Evolutionary conservation across 2,888 invertebrate species (phyloP), one percentile per base, ranked within the genome.

Genomic region (Bombylius major): DNA sequence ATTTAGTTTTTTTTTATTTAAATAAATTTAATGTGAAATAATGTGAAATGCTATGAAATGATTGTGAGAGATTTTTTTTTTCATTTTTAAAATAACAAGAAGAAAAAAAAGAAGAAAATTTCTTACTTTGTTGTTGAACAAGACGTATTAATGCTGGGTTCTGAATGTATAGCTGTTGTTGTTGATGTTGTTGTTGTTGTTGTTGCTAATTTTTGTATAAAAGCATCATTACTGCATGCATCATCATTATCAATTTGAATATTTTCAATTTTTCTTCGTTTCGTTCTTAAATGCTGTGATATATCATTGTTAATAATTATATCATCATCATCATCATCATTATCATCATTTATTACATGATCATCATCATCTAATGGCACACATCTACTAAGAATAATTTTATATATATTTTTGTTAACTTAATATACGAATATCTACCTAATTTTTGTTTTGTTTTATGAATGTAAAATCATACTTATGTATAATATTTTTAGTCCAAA

Each of bases 201-300:
- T 32, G 59, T 70, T 55, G 72, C 68, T 56, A 72, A 70, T 64
- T 72, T 72, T 58, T 69, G 67, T 62, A 71, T 69, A 55, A 74
- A 74, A 55, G 70, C 72, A 63, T 74, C 74, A 61, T 74, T 73
- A 62, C 73, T 73, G 65, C 74, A 73, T 54, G 73, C 73, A 65
- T 74, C 74, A 58, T 74, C 74, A 59, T 69, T 72, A 63, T 73
- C 73, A 58, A 72, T 63, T 55, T 71, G 70, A 53, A 73, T 69
- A 49, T 47, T 66, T 59, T 69, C 70, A 48, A 71, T 64, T 61
- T 68, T 68, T 58, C 65, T 68, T 45, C 72, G 68, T 54, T 72
- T 73, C 14, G 67, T 62, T 61, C 62, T 51, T 61, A 59, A 47
- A 56, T 59, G 51, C 59, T 54, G 50, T 59, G 61, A 34, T 61